Conservation (phyloP, 2,888 invertebrate genomes). For the Yponomeuta sedellus region DNA sequence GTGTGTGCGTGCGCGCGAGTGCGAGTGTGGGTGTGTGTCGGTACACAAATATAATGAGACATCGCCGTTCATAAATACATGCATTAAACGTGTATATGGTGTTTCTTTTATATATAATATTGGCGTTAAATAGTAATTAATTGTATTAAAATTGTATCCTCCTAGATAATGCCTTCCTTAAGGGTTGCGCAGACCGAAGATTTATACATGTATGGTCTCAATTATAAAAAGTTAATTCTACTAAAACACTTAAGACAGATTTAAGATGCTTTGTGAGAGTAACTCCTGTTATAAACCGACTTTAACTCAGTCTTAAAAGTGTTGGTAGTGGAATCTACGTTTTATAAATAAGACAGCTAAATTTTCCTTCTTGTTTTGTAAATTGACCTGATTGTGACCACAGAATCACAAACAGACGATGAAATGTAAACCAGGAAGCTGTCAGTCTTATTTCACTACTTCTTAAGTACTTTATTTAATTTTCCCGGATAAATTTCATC, state of each 20-base stretch:
- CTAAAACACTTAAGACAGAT: no score
- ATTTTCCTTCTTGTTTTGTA: no score
- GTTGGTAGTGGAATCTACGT: no score
- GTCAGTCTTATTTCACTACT: not conserved
- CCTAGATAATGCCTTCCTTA: conserved; percentile 6
- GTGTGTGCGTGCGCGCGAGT: not conserved
- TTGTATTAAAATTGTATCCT: not conserved
- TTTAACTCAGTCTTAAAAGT: no score
- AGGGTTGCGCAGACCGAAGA: conserved; percentile 43
- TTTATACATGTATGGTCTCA: conserved; percentile 20
- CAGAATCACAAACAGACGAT: no score
- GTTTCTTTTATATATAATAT: conserved; percentile 1
- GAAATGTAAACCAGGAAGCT: no score
- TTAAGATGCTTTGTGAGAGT: no score
- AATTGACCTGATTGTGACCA: no score
- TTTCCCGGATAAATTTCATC: conserved; percentile 48
- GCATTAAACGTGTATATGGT: not conserved
- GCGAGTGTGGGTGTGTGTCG: not conserved
- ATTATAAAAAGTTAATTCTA: not conserved
- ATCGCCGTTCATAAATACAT: not conserved
- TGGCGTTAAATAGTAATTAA: not conserved
- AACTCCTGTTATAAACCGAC: no score
- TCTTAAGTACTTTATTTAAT: conserved; percentile 19
- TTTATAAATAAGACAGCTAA: no score
- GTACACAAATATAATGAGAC: not conserved